Base-by-base conservation (phyloP, 2,797 vertebrate species). In the Naso thynnoides region DNA sequence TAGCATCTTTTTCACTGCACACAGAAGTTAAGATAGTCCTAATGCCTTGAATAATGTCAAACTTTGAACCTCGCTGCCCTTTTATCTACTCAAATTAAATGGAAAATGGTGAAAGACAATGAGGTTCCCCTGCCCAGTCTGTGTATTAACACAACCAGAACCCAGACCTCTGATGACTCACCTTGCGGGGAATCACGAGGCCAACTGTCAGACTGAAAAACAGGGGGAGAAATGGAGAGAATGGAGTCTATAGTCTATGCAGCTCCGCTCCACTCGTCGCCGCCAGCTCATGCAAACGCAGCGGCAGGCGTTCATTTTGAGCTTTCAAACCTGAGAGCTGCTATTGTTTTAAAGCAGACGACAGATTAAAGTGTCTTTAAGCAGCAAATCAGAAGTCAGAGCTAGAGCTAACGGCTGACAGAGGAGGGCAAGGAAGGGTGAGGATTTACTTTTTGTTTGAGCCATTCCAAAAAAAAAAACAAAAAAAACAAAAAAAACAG, bases 101-200 rank as follows among this genome's bases (percentile, higher is more conserved):
- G 55, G 44, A 70, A 53, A 60, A 66, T 45, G 45, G 49, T 58
- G 44, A 74, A 61, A 67, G 49, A 71, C 21, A 23, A 27, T 38
- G 58, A 79, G 60, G 61, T 45, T 58, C 59, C 80, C 66, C 67
- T 48, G 64, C 41, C 24, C 38, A 24, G 73, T 55, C 67, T 73
- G 77, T 29, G 44, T 10, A 16, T 52, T 24, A 68, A 72, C 66
- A 79, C 59, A 79, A 69, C 58, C 66, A 75, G 60, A 84, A 81
- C 54, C 48, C 66, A 58, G 79, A 75, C 84, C 81, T 84, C 79
- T 39, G 80, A 81, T 80, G 89, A 90, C 91, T 91, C 91, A 92
- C 91, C 91, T 92, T 78, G 54, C 78, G 36, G 82, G 85, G 86
- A 85, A 85, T 91, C 89, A 86, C 68, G 42, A 88, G 82, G 85